These are phyloP conservation scores for Cheilosia grossa DNA, from an alignment of 2,888 invertebrate genomes.

Conservation along the genomic window DNA sequence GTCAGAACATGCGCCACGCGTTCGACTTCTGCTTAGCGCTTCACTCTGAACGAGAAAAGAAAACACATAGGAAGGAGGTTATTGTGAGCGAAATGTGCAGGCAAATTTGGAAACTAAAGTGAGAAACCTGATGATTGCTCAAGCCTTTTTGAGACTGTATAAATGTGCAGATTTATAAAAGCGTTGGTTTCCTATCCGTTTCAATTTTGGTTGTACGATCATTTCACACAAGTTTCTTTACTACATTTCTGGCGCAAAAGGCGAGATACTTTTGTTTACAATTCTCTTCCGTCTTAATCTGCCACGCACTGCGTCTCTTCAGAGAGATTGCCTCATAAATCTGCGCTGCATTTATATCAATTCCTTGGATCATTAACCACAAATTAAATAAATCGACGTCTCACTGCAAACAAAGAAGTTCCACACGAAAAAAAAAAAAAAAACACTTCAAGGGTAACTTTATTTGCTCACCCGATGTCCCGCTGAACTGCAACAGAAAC, in stretches of 20 bases:
- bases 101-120: too few species aligned
- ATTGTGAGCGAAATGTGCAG: too few species aligned
- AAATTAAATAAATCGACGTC: slow-evolving; percentile 69
- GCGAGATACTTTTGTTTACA: not conserved
- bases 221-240: too few species aligned
- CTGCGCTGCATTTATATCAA: slow-evolving; percentile 56
- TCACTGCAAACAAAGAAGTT: slow-evolving; percentile 47
- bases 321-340: slow-evolving; percentile 60
- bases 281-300: not conserved
- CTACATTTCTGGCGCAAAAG: not conserved
- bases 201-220: too few species aligned
- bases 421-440: slow-evolving; percentile 1
- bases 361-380: slow-evolving; percentile 72
- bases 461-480: slow-evolving; percentile 23
- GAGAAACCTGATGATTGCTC: too few species aligned
- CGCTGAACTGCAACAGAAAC: slow-evolving; percentile 1
- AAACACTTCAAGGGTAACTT: slow-evolving; percentile 14
- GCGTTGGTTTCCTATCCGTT: too few species aligned
- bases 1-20: too few species aligned
- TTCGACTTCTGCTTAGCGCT: too few species aligned
- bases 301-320: not conserved
- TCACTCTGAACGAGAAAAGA: too few species aligned
- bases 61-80: too few species aligned
- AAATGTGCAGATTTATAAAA: too few species aligned
- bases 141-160: too few species aligned